These are phyloP conservation scores for Timandra comae DNA, from an alignment of 2,888 invertebrate genomes.

Conservation along the genomic window DNA sequence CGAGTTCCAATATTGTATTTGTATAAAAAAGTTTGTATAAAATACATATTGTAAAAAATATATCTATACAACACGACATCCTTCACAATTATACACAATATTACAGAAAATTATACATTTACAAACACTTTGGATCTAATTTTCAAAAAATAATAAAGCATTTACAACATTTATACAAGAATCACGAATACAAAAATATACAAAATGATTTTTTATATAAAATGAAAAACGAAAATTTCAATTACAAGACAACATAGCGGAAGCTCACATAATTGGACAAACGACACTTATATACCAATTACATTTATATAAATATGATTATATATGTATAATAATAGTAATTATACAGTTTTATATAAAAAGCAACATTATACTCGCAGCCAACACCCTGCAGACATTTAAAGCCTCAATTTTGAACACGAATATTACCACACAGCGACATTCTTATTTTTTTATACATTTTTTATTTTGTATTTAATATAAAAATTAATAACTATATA, in stretches of 20 bases:
- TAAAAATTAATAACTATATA: too few relatives aligned
- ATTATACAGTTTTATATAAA: constrained; percentile 24
- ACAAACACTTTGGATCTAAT: constrained; percentile 71
- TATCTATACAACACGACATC: constrained; percentile 37
- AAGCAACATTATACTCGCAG: constrained; percentile 49
- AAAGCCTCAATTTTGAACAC: constrained; percentile 55
- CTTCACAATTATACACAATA: constrained; percentile 15
- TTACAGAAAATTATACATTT: constrained; percentile 34
- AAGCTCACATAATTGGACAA: constrained; percentile 45
- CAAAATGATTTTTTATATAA: constrained; percentile 1
- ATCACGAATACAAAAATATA: constrained; percentile 1
- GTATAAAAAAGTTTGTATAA: background rate
- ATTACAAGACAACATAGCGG: constrained; percentile 49
- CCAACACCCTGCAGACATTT: constrained; percentile 76
- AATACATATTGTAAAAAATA: constrained; percentile 1
- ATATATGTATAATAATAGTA: constrained; percentile 19
- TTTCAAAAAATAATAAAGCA: constrained; percentile 12
- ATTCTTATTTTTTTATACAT: constrained; percentile 1
- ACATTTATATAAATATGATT: constrained; percentile 24
- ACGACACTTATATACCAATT: constrained; percentile 38
- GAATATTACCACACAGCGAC: constrained; percentile 65
- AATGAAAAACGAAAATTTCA: constrained; percentile 31
- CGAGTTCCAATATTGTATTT: background rate
- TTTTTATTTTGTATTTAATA: constrained; percentile 1
- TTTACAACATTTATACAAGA: constrained; percentile 9